These are phyloP conservation scores for Chelon auratus DNA, from an alignment of 2,797 vertebrate species.

Conservation along the genomic window DNA sequence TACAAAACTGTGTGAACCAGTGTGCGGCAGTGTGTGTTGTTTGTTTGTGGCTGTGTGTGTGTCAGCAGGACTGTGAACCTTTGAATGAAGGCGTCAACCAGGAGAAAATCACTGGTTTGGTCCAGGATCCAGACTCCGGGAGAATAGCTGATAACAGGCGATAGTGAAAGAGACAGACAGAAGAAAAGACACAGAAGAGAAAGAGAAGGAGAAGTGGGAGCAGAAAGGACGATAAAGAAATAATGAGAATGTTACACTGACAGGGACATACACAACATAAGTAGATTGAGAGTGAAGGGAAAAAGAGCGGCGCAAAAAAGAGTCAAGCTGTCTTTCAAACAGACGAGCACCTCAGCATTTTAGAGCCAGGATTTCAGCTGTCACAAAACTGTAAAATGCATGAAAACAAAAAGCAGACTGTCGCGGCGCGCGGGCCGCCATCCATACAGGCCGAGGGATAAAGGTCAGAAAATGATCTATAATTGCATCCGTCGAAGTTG, in stretches of 20 bases:
- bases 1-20: neutral
- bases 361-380: constrained; percentile 49
- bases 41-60: constrained; percentile 20
- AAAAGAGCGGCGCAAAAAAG: constrained; percentile 45
- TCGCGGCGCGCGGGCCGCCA: constrained; percentile 50
- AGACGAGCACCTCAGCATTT: constrained; percentile 60
- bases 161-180: constrained; percentile 29
- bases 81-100: constrained; percentile 85
- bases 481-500: constrained; percentile 81
- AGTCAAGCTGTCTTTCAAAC: constrained; percentile 68
- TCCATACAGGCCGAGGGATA: constrained; percentile 68
- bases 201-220: constrained; percentile 18
- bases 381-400: constrained; percentile 48
- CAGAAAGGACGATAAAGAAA: constrained; percentile 41
- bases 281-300: constrained; percentile 46
- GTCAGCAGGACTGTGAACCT: constrained; percentile 84
- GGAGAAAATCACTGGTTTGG: constrained; percentile 84
- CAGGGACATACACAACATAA: constrained; percentile 39
- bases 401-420: constrained; percentile 70
- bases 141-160: constrained; percentile 74
- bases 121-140: constrained; percentile 78
- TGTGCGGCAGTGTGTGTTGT: constrained; percentile 29
- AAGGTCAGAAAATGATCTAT: constrained; percentile 83
- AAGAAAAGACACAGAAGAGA: constrained; percentile 24
- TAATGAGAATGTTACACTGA: constrained; percentile 53